These are phyloP conservation scores for Furcifer pardalis DNA, from an alignment of 2,797 vertebrate genomes.

Conservation along the genomic window DNA sequence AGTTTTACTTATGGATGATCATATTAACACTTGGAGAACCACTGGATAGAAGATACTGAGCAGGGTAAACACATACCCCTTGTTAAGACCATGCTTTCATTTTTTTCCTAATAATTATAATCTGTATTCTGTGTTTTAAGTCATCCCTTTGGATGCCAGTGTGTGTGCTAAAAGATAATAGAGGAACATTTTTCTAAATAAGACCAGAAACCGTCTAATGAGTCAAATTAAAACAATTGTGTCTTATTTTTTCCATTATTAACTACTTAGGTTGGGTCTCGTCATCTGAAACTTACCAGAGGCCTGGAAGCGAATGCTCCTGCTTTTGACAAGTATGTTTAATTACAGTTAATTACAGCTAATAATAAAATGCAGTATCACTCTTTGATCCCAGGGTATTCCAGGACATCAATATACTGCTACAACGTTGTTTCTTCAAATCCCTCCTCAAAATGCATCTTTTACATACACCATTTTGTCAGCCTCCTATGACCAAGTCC, in stretches of 20 bases:
- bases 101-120: too few relatives aligned
- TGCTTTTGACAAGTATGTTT: conserved; percentile 81
- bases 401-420: background rate
- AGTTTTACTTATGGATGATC: background rate
- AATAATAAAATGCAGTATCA: background rate
- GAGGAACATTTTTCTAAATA: too few relatives aligned
- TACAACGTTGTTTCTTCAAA: background rate
- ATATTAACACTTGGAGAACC: background rate
- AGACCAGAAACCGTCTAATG: background rate
- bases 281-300: conserved; percentile 79
- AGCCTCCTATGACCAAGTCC: background rate
- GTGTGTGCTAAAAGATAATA: too few relatives aligned
- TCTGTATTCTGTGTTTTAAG: too few relatives aligned
- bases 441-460: background rate
- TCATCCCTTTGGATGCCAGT: too few relatives aligned
- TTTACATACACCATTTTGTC: background rate
- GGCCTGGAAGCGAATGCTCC: conserved; percentile 83
- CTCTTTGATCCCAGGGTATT: background rate
- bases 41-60: conserved; percentile 25
- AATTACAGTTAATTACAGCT: background rate
- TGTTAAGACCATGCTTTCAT: too few relatives aligned
- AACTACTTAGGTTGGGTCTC: conserved; percentile 77
- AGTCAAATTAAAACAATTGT: conserved; percentile 44
- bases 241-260: conserved; percentile 31
- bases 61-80: conserved; percentile 25